Evolutionary conservation across 1,140 invertebrate species (phyloP).

Genomic region (Polypedilum pembai): DNA sequence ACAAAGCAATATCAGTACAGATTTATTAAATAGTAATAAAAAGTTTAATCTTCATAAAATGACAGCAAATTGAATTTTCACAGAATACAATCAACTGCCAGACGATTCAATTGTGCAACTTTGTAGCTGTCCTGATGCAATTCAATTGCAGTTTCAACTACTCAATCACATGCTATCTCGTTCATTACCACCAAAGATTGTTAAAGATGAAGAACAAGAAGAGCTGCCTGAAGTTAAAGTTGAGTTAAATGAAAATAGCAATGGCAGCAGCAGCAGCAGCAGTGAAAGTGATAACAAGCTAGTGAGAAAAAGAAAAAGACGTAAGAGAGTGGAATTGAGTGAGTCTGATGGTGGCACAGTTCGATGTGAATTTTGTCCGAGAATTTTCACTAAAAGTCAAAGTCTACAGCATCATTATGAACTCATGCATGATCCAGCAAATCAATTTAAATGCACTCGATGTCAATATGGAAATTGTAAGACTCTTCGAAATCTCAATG

Average conservation of each 20-base stretch:
- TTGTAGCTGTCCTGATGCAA: neutral
- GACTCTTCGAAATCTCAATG: neutral
- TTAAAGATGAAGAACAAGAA: neutral
- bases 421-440: neutral
- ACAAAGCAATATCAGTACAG: neutral
- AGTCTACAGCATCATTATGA: neutral
- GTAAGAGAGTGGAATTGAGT: neutral
- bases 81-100: neutral
- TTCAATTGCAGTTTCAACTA: neutral
- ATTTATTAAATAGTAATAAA: neutral
- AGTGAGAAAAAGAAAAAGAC: neutral
- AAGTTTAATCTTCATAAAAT: too few species aligned
- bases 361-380: neutral
- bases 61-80: neutral
- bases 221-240: neutral
- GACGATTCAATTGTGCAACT: constrained; percentile 3
- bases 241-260: neutral
- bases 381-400: neutral
- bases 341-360: neutral
- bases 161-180: neutral
- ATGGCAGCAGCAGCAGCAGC: neutral
- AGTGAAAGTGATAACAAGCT: neutral
- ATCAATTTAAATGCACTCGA: neutral
- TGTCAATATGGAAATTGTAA: neutral
- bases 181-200: neutral